phyloP scores from a whole-genome alignment of 1,140 invertebrate species.

The Drosophila takahashii region DNA sequence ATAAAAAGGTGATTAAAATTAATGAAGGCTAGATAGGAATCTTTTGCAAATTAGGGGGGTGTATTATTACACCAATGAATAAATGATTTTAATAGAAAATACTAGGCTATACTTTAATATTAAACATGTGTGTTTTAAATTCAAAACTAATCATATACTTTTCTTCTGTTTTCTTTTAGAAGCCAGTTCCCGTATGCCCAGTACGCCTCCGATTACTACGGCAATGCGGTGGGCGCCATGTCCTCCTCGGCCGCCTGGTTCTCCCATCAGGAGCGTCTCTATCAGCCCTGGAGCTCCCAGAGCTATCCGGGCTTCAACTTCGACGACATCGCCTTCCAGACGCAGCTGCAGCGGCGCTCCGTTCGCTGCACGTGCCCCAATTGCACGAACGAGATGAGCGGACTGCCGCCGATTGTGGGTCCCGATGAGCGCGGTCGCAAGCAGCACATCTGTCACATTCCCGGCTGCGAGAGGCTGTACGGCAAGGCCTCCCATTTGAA shows the following conservation, averaged over 20 bases:
- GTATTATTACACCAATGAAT: neutral
- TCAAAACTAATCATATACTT: neutral
- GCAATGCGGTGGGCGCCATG: conserved; percentile 70
- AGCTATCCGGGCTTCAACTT: conserved; percentile 80
- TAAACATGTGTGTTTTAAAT: neutral
- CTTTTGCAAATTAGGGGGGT: neutral
- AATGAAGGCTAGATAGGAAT: neutral
- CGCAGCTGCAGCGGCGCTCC: conserved; percentile 85
- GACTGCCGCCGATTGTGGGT: conserved; percentile 86
- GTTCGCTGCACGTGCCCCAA: conserved; percentile 90
- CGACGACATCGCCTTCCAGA: conserved; percentile 82
- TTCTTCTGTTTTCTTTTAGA: conserved; percentile 40
- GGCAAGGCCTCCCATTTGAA: conserved; percentile 96
- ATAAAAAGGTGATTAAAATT: neutral
- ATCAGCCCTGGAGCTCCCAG: conserved; percentile 79
- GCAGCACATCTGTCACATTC: conserved; percentile 95
- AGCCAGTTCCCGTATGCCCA: conserved; percentile 82
- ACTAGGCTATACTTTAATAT: no score
- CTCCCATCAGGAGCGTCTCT: conserved; percentile 77
- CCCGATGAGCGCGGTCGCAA: conserved; percentile 88
- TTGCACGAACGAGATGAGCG: conserved; percentile 89
- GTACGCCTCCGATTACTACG: conserved; percentile 80
- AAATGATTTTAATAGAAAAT: no score
- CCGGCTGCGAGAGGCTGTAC: conserved; percentile 96
- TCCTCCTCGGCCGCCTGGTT: conserved; percentile 74